Base-by-base conservation (phyloP, 2,113 vertebrate species). In the Chionomys nivalis region DNA sequence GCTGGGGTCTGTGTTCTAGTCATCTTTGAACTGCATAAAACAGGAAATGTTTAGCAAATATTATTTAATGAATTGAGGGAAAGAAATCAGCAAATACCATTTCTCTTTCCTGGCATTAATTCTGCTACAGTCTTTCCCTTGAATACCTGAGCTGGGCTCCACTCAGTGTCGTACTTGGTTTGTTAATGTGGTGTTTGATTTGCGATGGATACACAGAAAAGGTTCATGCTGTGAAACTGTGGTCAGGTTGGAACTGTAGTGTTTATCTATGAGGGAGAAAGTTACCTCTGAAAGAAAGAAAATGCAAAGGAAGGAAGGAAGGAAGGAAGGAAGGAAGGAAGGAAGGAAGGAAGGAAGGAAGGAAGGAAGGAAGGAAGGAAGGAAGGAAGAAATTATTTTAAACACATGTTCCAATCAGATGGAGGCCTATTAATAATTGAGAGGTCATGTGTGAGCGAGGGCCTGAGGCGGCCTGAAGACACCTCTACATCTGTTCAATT, bases 371-470 rank as follows among this genome's bases (percentile, higher is more conserved):
- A 90, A 47, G 2, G 19, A 36, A 21, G 6, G 81, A 7, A 39
- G 39, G 47, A 55, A 47, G 49, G 36, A 2, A n/a, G n/a, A n/a
- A n/a, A 21, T 44, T 21, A 11, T 63, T 26, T 68, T 5, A n/a
- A 70, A 58, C 31, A 77, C 28, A 49, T 12, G 28, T 21, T 28
- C 26, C 42, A 73, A 31, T 75, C 24, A 75, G 9, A 44, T 39
- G 23, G n/a, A 42, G 21, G 31, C 5, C 6, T 7, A 23, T 8
- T n/a, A 26, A 39, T 28, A 33, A 39, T 31, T 17, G 75, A 11
- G 1, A 75, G 6, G 1, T 1, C 11, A 28, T 55, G 23, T 10
- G 3, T 44, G 6, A 44, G 5, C n/a, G 1, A 11, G 7, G 0
- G 1, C 42, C n/a, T 5, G 17, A 49, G 19, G 6, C 12, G 16